Evolutionary conservation across 2,888 invertebrate genomes (phyloP), one percentile per base, ranked within the genome.

Genomic region (Meganola albula): DNA sequence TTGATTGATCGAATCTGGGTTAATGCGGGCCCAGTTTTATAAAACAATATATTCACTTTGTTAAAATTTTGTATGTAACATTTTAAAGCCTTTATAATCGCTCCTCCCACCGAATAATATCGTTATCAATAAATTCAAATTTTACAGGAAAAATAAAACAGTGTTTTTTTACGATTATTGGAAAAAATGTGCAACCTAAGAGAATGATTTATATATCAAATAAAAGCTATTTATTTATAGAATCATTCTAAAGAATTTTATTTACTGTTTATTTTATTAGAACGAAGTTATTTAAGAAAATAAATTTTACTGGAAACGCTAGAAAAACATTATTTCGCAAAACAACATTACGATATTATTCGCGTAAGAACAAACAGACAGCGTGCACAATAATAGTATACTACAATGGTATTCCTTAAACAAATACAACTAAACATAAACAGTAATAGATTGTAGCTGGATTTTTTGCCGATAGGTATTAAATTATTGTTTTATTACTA

Each of bases 311-410:
- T 14, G 14, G 1, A 25, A 25, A 25, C 14, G 25, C 9, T 25
- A 25, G 25, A 25, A 8, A 25, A 25, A 25, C 14, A 25, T 25
- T 25, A 24, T 25, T 25, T 25, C 14, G 14, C 25, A 8, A 25
- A 25, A 25, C 25, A 14, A 25, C 14, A n/a, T 25, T 14, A 25
- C 14, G 25, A 25, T 25, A 25, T 25, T 25, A 25, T 25, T 25
- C 25, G 13, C 14, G 25, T 25, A 25, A 13, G 14, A 13, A 25
- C 25, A 25, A 25, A 13, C 12, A 14, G 14, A 14, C 14, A 25
- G 25, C 4, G 8, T 25, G 14, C 13, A 25, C 24, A 24, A 24
- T 24, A 24, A 24, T 12, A 12, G 24, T 12, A 12, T 12, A 5
- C 12, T 24, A 12, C 12, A 24, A 24, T 24, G n/a, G 9, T 23